Conservation (phyloP, 1,140 invertebrate genomes). For the Drosophila paulistorum region DNA sequence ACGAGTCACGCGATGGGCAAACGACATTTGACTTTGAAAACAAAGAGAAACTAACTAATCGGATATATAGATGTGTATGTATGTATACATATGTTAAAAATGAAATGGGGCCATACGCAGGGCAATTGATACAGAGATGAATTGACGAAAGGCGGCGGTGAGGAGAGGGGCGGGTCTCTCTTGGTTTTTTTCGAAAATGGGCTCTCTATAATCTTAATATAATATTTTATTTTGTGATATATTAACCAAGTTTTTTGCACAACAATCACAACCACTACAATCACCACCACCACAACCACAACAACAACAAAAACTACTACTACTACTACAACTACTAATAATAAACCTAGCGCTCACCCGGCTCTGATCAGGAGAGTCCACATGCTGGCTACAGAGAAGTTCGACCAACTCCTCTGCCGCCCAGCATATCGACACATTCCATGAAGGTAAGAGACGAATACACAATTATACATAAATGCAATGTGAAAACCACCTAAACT, state of each 20-base stretch:
- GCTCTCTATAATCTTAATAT: background rate
- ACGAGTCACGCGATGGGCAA: slow-evolving; percentile 65
- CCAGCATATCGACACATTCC: slow-evolving; percentile 81
- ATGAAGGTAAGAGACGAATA: slow-evolving; percentile 73
- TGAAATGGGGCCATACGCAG: slow-evolving; percentile 35
- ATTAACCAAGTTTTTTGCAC: background rate
- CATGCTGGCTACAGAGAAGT: slow-evolving; percentile 70
- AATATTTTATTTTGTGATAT: background rate
- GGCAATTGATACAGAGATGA: background rate
- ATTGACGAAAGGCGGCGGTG: slow-evolving; percentile 6
- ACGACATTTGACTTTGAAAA: slow-evolving; percentile 15
- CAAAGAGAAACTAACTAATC: background rate
- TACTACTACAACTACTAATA: background rate
- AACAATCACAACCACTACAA: slow-evolving; percentile 25
- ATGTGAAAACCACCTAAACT: background rate
- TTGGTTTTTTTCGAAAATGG: background rate
- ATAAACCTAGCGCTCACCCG: slow-evolving; percentile 74
- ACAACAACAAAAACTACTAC: slow-evolving; percentile 18
- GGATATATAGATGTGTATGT: background rate
- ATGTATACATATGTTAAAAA: background rate
- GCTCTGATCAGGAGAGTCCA: slow-evolving; percentile 79
- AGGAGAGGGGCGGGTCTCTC: background rate
- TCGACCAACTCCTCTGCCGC: slow-evolving; percentile 72
- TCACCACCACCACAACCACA: slow-evolving; percentile 40
- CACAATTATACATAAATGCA: background rate